Conservation (phyloP, 2,113 vertebrate genomes). For the Phasianus colchicus region DNA sequence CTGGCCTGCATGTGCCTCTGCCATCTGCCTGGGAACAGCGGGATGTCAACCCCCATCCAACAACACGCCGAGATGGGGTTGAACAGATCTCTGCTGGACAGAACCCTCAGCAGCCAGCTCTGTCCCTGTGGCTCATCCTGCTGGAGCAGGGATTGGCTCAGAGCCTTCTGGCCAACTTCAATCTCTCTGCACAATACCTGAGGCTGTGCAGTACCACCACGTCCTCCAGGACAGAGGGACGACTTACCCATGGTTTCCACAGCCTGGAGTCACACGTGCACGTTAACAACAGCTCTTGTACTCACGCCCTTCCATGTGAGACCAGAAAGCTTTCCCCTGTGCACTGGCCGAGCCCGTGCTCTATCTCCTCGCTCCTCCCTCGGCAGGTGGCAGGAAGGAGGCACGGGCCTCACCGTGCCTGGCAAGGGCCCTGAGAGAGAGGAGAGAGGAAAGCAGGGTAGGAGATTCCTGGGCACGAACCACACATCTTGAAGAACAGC, state of each 20-base stretch:
- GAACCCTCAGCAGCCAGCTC: background rate
- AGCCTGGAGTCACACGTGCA: background rate
- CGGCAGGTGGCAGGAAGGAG: slow-evolving; percentile 57
- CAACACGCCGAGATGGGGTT: background rate
- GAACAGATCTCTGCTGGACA: background rate
- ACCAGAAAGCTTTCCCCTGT: slow-evolving; percentile 42
- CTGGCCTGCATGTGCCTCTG: background rate
- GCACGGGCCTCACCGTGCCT: slow-evolving; percentile 50
- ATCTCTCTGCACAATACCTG: background rate
- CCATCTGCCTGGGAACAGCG: background rate
- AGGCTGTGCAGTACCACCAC: background rate
- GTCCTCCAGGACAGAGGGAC: background rate
- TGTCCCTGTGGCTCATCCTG: background rate
- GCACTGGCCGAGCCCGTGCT: background rate
- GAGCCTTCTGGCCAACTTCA: background rate
- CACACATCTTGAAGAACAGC: background rate
- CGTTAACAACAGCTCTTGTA: slow-evolving; percentile 22
- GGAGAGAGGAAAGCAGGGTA: slow-evolving; percentile 68
- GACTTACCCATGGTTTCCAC: slow-evolving; percentile 44
- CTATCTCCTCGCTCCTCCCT: slow-evolving; percentile 56
- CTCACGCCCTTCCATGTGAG: slow-evolving; percentile 58
- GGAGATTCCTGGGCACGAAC: slow-evolving; percentile 34
- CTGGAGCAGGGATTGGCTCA: rapidly evolving
- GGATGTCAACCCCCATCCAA: background rate
- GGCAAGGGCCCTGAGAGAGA: slow-evolving; percentile 66